These are phyloP conservation scores for Hippocampus guttulatus DNA, from an alignment of 2,113 vertebrate genomes.

Conservation along the genomic window DNA sequence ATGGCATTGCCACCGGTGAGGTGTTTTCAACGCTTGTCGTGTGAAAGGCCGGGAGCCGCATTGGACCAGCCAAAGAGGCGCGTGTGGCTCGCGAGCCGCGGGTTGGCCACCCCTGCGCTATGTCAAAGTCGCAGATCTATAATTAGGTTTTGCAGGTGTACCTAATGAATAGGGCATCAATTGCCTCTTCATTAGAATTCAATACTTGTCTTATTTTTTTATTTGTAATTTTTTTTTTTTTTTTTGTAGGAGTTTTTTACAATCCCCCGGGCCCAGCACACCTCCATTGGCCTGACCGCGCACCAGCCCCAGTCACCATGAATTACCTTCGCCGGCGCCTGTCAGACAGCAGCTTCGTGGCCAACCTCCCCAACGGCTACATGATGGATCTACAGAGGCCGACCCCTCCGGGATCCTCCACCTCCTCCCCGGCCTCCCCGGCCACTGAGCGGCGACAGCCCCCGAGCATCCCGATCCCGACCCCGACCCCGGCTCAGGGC, in stretches of 20 bases:
- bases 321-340: conserved; percentile 94
- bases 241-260: conserved; percentile 32
- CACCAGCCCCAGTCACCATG: conserved; percentile 71
- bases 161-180: no score
- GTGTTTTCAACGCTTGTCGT: no score
- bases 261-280: neutral
- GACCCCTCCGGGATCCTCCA: conserved; percentile 76
- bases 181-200: no score
- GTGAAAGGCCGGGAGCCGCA: no score
- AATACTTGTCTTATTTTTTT: no score
- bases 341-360: conserved; percentile 95
- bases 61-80: no score
- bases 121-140: no score
- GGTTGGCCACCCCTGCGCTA: no score
- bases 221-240: neutral
- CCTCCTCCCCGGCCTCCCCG: conserved; percentile 77
- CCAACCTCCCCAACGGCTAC: conserved; percentile 94
- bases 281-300: conserved; percentile 46
- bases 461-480: conserved; percentile 25
- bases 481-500: conserved; percentile 53
- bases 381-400: conserved; percentile 91
- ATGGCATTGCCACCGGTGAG: no score
- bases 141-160: no score
- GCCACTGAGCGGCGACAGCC: conserved; percentile 76
- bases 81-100: no score